These are phyloP conservation scores for Coluber constrictor DNA, from an alignment of 2,797 vertebrate genomes.

Conservation along the genomic window DNA sequence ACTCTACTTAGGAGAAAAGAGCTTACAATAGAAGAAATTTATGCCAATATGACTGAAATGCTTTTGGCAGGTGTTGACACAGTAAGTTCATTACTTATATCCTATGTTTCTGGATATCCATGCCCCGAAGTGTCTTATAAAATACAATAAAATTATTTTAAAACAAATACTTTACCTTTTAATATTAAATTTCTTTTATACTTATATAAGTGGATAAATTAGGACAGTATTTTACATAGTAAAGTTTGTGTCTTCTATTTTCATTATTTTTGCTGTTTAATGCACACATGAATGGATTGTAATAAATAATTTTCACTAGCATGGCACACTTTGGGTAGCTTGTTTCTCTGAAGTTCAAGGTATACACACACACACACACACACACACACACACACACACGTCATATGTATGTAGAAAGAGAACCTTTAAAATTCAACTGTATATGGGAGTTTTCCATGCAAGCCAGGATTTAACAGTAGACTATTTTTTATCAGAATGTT, in stretches of 20 bases:
- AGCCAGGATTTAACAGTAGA: background rate
- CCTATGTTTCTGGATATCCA: background rate
- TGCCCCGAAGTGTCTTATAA: background rate
- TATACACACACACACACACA: background rate
- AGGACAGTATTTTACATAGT: background rate
- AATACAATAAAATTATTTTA: background rate
- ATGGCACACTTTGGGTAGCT: background rate
- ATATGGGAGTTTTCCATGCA: background rate
- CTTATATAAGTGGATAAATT: background rate
- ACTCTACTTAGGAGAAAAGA: conserved; percentile 82
- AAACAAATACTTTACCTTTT: background rate
- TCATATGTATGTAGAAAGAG: background rate
- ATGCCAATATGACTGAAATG: conserved; percentile 93
- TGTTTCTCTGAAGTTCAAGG: background rate
- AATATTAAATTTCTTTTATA: background rate
- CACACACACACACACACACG: background rate
- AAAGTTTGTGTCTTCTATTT: background rate
- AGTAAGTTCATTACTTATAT: conserved; percentile 57
- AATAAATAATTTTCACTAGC: background rate
- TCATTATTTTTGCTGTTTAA: background rate
- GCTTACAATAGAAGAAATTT: conserved; percentile 87
- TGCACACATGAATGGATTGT: background rate
- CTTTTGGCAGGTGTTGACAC: conserved; percentile 92
- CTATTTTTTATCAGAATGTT: background rate
- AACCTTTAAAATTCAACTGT: background rate